Evolutionary conservation across 2,113 vertebrate species (phyloP).

Genomic region (Callopanchax toddi): DNA sequence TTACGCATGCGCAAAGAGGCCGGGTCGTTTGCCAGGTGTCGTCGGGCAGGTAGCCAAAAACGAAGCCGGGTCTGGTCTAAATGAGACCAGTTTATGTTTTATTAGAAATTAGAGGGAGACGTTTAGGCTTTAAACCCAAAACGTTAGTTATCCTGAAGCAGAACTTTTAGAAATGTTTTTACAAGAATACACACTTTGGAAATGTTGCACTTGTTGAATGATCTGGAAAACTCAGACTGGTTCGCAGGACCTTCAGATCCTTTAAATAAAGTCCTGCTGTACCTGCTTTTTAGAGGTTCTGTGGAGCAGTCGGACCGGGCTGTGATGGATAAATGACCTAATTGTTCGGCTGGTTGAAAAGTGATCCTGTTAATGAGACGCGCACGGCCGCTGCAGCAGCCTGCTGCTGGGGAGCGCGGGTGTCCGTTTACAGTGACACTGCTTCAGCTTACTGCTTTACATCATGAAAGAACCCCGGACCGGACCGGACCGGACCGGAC

Average conservation of each 20-base stretch:
- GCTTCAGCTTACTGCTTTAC: conserved; percentile 63
- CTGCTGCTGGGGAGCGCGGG: conserved; percentile 61
- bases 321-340: conserved; percentile 55
- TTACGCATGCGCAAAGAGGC: conserved; percentile 72
- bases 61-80: not conserved
- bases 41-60: conserved; percentile 76
- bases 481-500: not conserved
- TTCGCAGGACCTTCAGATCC: no score
- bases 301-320: no score
- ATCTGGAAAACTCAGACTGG: not conserved
- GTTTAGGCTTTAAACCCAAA: no score
- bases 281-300: no score
- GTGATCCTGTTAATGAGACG: conserved; percentile 71
- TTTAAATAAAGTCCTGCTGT: no score
- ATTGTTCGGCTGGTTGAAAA: conserved; percentile 68
- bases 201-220: no score
- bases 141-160: no score
- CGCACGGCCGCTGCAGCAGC: conserved; percentile 62
- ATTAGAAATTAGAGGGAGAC: no score
- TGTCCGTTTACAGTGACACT: conserved; percentile 68
- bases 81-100: not conserved
- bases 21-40: conserved; percentile 86
- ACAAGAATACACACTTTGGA: no score
- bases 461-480: conserved; percentile 40
- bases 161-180: no score